Evolutionary conservation across 2,797 vertebrate species (phyloP).

Genomic region (Danio aesculapii): DNA sequence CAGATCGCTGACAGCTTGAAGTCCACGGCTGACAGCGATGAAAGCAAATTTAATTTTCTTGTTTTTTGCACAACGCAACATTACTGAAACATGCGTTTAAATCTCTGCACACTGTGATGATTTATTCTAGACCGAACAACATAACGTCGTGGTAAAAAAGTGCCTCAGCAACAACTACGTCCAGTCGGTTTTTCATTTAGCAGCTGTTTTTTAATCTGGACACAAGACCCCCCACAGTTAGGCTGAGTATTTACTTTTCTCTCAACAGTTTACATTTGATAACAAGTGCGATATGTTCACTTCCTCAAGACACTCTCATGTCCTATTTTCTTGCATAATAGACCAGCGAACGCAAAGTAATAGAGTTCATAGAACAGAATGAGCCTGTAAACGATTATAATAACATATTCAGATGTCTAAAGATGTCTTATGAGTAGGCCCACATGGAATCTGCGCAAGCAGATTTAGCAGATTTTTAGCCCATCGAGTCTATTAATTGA

Average conservation of each 20-base stretch:
- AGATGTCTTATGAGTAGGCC: background rate
- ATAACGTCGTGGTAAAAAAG: background rate
- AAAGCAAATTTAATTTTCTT: conserved; percentile 37
- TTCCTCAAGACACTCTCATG: conserved; percentile 30
- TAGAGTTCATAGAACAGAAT: background rate
- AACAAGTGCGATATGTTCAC: conserved; percentile 44
- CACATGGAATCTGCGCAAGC: too few species aligned
- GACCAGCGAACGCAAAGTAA: background rate
- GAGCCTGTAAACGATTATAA: background rate
- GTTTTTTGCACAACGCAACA: conserved; percentile 28
- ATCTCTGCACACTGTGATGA: background rate
- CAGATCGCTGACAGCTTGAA: conserved; percentile 60
- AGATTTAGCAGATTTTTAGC: too few species aligned
- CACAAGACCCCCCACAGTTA: conserved; percentile 42
- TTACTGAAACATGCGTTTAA: conserved; percentile 32
- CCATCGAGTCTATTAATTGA: too few species aligned
- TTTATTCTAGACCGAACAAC: background rate
- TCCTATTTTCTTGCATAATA: conserved; percentile 26
- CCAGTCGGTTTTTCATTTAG: conserved; percentile 27
- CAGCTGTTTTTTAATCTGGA: conserved; percentile 32
- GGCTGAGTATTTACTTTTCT: conserved; percentile 39
- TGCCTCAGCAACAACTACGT: background rate
- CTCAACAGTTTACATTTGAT: conserved; percentile 47
- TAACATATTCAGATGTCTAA: background rate
- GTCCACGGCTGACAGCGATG: conserved; percentile 57